Evolutionary conservation across 2,113 vertebrate genomes (phyloP).

Genomic region (Puffinus mauretanicus): DNA sequence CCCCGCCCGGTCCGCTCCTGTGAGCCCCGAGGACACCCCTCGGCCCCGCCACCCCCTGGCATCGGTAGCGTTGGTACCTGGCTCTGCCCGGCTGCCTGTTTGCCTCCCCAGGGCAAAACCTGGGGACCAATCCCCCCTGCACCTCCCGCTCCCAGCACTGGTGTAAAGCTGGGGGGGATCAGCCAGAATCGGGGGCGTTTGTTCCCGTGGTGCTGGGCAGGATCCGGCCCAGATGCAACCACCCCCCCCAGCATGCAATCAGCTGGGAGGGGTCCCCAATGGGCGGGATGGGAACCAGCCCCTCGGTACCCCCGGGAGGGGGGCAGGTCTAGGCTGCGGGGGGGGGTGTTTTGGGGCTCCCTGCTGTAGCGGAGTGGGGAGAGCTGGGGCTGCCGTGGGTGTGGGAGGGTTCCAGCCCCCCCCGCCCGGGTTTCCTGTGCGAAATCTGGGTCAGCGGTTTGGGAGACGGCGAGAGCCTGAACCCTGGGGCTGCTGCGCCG

Average conservation of each 20-base stretch:
- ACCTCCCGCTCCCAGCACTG: neutral
- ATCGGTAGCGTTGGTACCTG: rapidly evolving
- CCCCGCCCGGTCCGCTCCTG: neutral
- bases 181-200: rapidly evolving
- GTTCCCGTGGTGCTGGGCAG: neutral
- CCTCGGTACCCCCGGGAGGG: rapidly evolving
- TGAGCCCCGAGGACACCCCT: neutral
- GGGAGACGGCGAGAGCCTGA: neutral
- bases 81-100: neutral
- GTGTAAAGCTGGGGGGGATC: neutral
- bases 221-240: neutral
- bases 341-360: neutral
- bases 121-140: neutral
- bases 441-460: neutral
- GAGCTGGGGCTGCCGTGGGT: neutral
- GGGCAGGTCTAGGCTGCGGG: neutral
- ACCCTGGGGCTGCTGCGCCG: neutral
- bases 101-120: neutral
- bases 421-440: rapidly evolving
- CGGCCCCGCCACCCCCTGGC: rapidly evolving
- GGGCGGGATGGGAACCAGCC: neutral
- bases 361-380: neutral
- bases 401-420: neutral
- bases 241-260: neutral
- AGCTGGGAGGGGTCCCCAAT: rapidly evolving